phyloP scores from a whole-genome alignment of 2,797 vertebrate species.

The Falco peregrinus region DNA sequence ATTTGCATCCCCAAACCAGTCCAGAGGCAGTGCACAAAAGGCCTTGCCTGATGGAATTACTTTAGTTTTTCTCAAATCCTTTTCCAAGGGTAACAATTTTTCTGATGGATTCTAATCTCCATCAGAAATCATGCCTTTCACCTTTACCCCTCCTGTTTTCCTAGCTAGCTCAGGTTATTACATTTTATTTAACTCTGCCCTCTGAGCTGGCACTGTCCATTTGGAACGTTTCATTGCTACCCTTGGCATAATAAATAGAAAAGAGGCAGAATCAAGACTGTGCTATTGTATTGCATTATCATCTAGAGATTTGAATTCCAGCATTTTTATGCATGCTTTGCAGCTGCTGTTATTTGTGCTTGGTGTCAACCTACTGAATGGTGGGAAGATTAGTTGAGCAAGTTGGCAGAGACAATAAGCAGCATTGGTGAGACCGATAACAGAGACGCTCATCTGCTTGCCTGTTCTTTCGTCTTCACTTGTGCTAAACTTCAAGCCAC shows the following conservation, averaged over 20 bases:
- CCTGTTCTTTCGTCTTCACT: background rate
- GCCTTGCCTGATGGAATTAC: background rate
- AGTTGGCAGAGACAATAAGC: conserved; percentile 8
- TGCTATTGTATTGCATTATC: conserved; percentile 6
- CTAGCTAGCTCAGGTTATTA: conserved; percentile 10
- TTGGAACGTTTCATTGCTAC: background rate
- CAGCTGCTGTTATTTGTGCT: conserved; percentile 38
- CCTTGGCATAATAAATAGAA: conserved; percentile 16
- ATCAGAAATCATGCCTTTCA: background rate
- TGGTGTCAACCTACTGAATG: conserved; percentile 16
- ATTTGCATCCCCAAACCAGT: background rate
- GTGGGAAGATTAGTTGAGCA: conserved; percentile 27
- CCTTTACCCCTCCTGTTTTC: background rate
- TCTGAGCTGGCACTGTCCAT: background rate
- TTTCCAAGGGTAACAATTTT: background rate
- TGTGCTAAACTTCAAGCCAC: background rate
- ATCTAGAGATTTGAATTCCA: conserved; percentile 34
- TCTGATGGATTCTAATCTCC: background rate
- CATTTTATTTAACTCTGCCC: conserved; percentile 17
- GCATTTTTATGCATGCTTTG: conserved; percentile 33
- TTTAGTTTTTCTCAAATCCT: background rate
- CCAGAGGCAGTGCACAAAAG: background rate
- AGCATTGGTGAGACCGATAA: background rate
- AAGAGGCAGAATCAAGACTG: background rate
- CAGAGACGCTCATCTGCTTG: background rate